Percentiles rank a stretch among this genome's conserved stretches.
Conservation (phyloP, 30 jellyfish, hydroid and myxozoan genomes). For the Phacellophora camtschatica region DNA sequence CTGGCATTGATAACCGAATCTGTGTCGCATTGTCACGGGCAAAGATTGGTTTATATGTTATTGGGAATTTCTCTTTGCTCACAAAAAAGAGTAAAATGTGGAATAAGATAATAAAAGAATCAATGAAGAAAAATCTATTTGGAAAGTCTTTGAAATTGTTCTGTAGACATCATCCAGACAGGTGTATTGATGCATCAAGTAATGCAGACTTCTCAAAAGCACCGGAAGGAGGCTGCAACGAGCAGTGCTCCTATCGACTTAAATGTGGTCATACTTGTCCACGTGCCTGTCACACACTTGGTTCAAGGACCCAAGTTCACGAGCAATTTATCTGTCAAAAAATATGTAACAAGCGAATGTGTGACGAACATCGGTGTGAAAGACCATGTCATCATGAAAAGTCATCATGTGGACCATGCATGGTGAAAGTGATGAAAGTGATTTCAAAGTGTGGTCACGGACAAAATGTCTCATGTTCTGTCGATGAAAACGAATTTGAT, state of each 20-base stretch:
- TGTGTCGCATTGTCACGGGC: slow-evolving; percentile 83
- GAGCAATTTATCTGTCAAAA: slow-evolving; percentile 18
- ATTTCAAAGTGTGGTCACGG: slow-evolving; percentile 35
- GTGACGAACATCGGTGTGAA: slow-evolving; percentile 8
- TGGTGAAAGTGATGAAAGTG: slow-evolving; percentile 12
- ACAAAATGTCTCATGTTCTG: slow-evolving; percentile 22
- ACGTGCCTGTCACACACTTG: slow-evolving; percentile 59
- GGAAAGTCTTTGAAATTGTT: slow-evolving; percentile 26
- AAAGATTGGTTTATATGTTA: slow-evolving; percentile 64
- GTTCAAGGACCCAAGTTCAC: slow-evolving; percentile 46
- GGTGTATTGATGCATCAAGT: background rate
- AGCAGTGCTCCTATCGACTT: slow-evolving; percentile 38
- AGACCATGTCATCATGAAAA: slow-evolving; percentile 30
- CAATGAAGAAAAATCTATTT: background rate
- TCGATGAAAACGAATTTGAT: background rate
- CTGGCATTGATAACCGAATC: slow-evolving; percentile 60
- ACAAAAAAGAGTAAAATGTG: slow-evolving; percentile 33
- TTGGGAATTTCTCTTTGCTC: slow-evolving; percentile 69
- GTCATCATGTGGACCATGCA: slow-evolving; percentile 50
- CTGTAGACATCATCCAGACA: slow-evolving; percentile 70
- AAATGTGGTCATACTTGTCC: slow-evolving; percentile 67
- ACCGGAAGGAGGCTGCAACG: slow-evolving; percentile 88
- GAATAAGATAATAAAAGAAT: slow-evolving; percentile 27
- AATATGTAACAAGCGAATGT: slow-evolving; percentile 8
- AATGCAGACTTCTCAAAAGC: slow-evolving; percentile 48